phyloP scores from a whole-genome alignment of 2,888 invertebrate species.

The Eristalis intricaria region DNA sequence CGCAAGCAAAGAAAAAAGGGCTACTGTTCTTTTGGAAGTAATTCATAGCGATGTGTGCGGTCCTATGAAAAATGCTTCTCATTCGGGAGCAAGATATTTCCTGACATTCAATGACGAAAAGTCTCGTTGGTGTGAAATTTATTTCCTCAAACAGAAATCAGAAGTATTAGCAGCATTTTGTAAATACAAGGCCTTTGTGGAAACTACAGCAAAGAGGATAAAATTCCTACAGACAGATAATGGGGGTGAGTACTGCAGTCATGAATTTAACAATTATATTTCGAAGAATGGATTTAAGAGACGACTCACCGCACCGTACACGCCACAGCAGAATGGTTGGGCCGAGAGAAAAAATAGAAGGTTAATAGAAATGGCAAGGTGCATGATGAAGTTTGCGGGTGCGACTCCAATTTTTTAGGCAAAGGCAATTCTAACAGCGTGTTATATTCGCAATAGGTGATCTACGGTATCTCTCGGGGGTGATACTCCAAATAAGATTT shows the following conservation, averaged over 20 bases:
- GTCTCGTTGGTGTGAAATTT: conserved; percentile 13
- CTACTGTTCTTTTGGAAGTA: conserved; percentile 45
- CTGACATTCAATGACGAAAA: conserved; percentile 63
- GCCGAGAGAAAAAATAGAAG: conserved; percentile 60
- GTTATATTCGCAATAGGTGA: conserved; percentile 42
- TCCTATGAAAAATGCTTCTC: conserved; percentile 59
- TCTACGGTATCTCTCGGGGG: conserved; percentile 22
- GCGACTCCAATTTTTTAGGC: conserved; percentile 56
- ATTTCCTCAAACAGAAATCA: too few relatives aligned
- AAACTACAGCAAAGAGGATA: conserved; percentile 54
- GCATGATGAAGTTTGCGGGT: conserved; percentile 5
- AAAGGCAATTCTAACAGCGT: conserved; percentile 54
- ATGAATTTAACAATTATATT: conserved; percentile 38
- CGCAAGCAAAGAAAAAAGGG: background rate
- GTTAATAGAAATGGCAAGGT: conserved; percentile 47
- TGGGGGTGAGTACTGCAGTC: conserved; percentile 51
- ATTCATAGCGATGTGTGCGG: conserved; percentile 65
- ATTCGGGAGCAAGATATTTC: conserved; percentile 66
- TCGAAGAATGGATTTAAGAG: conserved; percentile 45
- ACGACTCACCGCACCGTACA: conserved; percentile 52
- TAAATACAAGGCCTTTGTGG: conserved; percentile 53
- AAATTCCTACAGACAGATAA: conserved; percentile 58
- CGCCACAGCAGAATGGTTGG: conserved; percentile 66
- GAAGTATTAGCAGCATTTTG: conserved; percentile 26
- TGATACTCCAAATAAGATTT: conserved; percentile 46